These are phyloP conservation scores for Machaerirhynchus nigripectus DNA, from an alignment of 2,113 vertebrate species.

Conservation along the genomic window DNA sequence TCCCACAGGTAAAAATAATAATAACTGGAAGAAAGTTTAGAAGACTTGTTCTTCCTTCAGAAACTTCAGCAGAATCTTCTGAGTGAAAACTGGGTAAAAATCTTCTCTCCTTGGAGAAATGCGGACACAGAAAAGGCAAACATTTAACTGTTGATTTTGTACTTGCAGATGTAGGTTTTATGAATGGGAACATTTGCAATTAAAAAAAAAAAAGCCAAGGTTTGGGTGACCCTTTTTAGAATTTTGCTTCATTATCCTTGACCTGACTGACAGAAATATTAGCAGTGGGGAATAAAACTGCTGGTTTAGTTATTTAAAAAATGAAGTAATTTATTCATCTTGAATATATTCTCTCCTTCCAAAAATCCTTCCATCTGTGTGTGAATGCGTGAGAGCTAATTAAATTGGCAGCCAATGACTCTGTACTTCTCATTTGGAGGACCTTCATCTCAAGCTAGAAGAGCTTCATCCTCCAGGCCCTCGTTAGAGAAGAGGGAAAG, in stretches of 20 bases:
- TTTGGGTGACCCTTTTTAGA: background rate
- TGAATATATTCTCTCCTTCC: background rate
- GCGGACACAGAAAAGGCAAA: background rate
- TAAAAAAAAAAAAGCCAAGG: background rate
- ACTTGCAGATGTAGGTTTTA: background rate
- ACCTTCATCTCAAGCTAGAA: background rate
- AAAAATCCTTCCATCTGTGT: conserved; percentile 1
- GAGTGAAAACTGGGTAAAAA: background rate
- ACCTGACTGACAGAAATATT: conserved; percentile 10
- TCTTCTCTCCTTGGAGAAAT: conserved; percentile 1
- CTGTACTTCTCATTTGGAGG: conserved; percentile 6
- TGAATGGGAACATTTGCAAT: background rate
- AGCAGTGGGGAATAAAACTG: background rate
- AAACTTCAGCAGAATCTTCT: background rate
- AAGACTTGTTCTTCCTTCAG: background rate
- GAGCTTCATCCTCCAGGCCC: background rate
- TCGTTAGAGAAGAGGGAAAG: background rate
- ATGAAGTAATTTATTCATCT: background rate
- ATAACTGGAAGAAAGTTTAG: background rate
- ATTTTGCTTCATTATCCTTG: conserved; percentile 30
- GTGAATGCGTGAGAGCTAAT: background rate
- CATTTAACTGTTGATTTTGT: conserved; percentile 22
- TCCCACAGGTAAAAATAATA: background rate
- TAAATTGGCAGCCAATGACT: conserved; percentile 6
- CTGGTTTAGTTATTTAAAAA: background rate